Base-by-base conservation (phyloP, 2,797 vertebrate genomes). In the Mormyrus proboscirostris region DNA sequence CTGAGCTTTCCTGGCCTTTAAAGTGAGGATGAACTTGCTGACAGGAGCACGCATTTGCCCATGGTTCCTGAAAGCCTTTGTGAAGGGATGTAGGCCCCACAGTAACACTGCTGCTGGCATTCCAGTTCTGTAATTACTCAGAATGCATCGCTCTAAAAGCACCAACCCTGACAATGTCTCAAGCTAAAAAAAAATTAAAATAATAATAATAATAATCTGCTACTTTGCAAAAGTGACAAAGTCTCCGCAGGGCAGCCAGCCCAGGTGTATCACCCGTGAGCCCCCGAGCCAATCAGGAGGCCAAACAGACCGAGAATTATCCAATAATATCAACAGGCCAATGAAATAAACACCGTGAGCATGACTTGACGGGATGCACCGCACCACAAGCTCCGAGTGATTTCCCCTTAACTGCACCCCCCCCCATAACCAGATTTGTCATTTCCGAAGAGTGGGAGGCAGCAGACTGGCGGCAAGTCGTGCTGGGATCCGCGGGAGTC, bases 381-480 rank as follows among this genome's bases (percentile, higher is more conserved):
- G 4, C 65, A 29, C 29, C 65, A 2, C 4, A 16, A 6, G 65
- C 65, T 38, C 29, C 0, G 29, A 44, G 41, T 19, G 16, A n/a
- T 79, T 41, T 8, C 73, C 73, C 33, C 38, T 82, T 82, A 82
- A 41, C 76, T 41, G 76, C 76, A 73, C 38, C 16, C 41, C 76
- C 33, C 6, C 41, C 8, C 12, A 2, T 1, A 44, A 82, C 41
- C 76, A 82, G 76, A 47, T 82, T 82, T 82, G 76, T 82, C 76
- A 82, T 82, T 82, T 82, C 76, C 38, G 76, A 82, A 9, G 76
- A 44, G 76, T 82, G 76, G 76, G 76, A 82, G 76, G 76, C 41
- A 47, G 76, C 76, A 16, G 76, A 47, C 76, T 82, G 76, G 38
- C 76, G 19, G 38, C 38, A 4, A 47, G 38, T 82, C 76, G 19